A percentile compares a stretch with the other conserved stretches of the same genome.
These are phyloP conservation scores for Anthophora plumipes DNA, from an alignment of 2,888 invertebrate genomes.

Conservation along the genomic window DNA sequence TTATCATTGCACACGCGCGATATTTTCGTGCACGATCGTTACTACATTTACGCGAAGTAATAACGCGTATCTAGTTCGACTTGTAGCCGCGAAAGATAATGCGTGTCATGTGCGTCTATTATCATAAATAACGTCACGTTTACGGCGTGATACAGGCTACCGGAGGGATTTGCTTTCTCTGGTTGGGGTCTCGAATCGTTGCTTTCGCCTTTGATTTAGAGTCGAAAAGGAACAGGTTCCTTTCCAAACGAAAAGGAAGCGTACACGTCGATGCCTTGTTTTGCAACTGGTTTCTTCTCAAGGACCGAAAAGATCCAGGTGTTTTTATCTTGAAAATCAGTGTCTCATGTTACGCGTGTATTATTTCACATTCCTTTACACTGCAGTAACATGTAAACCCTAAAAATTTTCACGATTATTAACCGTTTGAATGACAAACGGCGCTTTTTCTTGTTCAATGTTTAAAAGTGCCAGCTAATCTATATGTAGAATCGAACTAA, in stretches of 20 bases:
- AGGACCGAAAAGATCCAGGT: not conserved
- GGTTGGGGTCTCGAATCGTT: constrained; percentile 17
- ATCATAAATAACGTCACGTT: constrained; percentile 11
- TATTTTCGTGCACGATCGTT: not conserved
- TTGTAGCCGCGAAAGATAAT: not conserved
- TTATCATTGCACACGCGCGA: not conserved
- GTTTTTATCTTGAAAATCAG: constrained; percentile 3
- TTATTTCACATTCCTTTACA: too few species aligned
- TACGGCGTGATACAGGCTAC: not conserved
- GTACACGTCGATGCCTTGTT: constrained; percentile 34
- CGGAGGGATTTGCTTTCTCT: constrained; percentile 42
- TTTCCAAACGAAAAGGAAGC: constrained; percentile 5
- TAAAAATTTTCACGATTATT: too few species aligned
- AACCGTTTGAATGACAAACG: too few species aligned
- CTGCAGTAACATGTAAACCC: too few species aligned
- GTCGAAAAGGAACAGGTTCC: constrained; percentile 30
- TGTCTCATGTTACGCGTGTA: not conserved
- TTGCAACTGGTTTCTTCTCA: constrained; percentile 2
- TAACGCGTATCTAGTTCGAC: not conserved
- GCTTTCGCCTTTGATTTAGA: constrained; percentile 40
- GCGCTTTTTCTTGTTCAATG: too few species aligned
- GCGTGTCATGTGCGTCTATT: not conserved
- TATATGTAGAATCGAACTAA: too few species aligned
- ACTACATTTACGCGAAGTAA: not conserved
- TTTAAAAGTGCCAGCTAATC: too few species aligned